Evolutionary conservation across 2,888 invertebrate genomes (phyloP).

Genomic region (Halictus ligatus): DNA sequence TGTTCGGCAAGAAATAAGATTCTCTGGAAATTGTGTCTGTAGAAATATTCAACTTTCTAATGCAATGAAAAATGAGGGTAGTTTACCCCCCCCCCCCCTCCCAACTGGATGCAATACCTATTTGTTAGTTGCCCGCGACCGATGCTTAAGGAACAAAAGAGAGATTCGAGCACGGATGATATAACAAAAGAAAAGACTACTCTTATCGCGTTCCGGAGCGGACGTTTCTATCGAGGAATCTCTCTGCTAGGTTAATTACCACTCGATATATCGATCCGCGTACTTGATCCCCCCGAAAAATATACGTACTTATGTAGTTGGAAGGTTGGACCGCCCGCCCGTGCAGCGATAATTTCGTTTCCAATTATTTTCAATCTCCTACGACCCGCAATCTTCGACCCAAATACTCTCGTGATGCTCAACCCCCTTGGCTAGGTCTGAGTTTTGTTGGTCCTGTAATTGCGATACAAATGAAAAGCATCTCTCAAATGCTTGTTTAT

Average conservation of each 20-base stretch:
- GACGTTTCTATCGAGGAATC: conserved; percentile 25
- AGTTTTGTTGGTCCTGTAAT: background rate
- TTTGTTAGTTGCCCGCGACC: background rate
- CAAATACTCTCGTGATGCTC: background rate
- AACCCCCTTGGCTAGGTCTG: background rate
- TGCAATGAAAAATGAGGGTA: background rate
- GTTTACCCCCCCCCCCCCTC: background rate
- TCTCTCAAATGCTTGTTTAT: background rate
- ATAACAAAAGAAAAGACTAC: conserved; percentile 9
- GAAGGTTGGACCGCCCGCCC: background rate
- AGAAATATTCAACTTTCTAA: background rate
- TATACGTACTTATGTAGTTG: background rate
- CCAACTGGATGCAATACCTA: background rate
- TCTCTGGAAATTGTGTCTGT: background rate
- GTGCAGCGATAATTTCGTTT: conserved; percentile 6
- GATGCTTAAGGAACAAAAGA: background rate
- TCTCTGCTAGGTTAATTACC: conserved; percentile 28
- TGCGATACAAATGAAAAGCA: background rate
- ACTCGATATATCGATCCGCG: conserved; percentile 29
- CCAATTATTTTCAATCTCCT: conserved; percentile 10
- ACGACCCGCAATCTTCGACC: conserved; percentile 3
- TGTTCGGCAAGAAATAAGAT: background rate
- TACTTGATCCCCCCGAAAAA: conserved; percentile 13
- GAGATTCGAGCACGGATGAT: background rate
- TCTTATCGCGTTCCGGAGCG: conserved; percentile 26